These are phyloP conservation scores for Sitta europaea DNA, from an alignment of 2,113 vertebrate species.

Conservation along the genomic window DNA sequence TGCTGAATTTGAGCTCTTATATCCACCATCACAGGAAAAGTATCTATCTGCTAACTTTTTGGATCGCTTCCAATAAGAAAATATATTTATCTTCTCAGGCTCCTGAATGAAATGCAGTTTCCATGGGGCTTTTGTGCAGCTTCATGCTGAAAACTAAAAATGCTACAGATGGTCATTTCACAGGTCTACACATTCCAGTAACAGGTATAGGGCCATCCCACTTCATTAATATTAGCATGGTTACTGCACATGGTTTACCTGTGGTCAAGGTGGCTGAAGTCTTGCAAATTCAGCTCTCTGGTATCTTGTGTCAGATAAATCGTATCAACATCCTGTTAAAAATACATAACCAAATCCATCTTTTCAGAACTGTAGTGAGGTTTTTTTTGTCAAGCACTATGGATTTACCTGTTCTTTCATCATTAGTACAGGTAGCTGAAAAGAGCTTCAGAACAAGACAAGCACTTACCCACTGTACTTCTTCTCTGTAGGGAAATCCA, in stretches of 20 bases:
- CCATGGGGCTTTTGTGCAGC: neutral
- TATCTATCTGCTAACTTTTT: neutral
- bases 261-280: slow-evolving; percentile 97
- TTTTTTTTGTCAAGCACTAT: neutral
- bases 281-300: slow-evolving; percentile 91
- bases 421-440: neutral
- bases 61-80: slow-evolving; percentile 6
- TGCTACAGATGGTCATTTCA: neutral
- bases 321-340: slow-evolving; percentile 91
- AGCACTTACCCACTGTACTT: slow-evolving; percentile 94
- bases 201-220: neutral
- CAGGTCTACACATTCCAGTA: neutral
- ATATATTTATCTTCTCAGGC: neutral
- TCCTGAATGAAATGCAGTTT: neutral
- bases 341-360: neutral
- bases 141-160: neutral
- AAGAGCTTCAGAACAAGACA: neutral
- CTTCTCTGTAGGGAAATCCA: slow-evolving; percentile 89
- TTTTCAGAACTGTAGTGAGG: neutral
- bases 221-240: neutral
- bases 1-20: neutral
- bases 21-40: neutral
- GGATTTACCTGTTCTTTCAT: neutral
- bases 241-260: slow-evolving; percentile 72
- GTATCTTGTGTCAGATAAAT: slow-evolving; percentile 98